A percentile compares a stretch with the other conserved stretches of the same genome.
phyloP scores from a whole-genome alignment of 2,797 vertebrate species.

The Arvicola amphibius region DNA sequence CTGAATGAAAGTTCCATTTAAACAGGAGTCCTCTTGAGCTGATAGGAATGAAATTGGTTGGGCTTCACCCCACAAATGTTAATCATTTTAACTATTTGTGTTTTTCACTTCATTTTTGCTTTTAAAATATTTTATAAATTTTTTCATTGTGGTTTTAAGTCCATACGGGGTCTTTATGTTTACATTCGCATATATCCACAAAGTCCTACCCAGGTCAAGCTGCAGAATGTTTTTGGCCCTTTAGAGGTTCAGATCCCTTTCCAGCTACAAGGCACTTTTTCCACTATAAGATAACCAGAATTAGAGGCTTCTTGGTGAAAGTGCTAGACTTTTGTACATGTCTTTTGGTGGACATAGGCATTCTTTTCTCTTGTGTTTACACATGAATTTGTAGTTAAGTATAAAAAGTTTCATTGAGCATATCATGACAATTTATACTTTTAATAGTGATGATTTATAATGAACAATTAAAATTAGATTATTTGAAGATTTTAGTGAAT shows the following conservation, averaged over 20 bases:
- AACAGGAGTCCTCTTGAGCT: slow-evolving; percentile 9
- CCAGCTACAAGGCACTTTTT: background rate
- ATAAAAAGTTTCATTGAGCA: slow-evolving; percentile 48
- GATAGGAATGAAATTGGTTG: slow-evolving; percentile 28
- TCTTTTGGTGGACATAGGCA: background rate
- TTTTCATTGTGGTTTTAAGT: slow-evolving; percentile 4
- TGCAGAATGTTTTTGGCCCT: background rate
- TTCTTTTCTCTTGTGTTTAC: slow-evolving; percentile 33
- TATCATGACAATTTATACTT: background rate
- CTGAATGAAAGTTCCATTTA: slow-evolving; percentile 44
- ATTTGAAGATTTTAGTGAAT: slow-evolving; percentile 49
- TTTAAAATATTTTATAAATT: background rate
- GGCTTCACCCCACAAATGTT: slow-evolving; percentile 12
- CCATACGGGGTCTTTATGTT: slow-evolving; percentile 4
- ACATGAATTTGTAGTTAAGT: background rate
- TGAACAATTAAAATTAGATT: slow-evolving; percentile 42
- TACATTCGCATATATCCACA: background rate
- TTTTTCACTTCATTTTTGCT: slow-evolving; percentile 30
- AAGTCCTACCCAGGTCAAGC: background rate
- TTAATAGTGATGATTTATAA: background rate
- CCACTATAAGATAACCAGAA: background rate
- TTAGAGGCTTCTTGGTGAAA: background rate
- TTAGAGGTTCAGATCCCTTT: background rate
- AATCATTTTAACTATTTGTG: slow-evolving; percentile 53
- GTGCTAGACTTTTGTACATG: background rate